These are phyloP conservation scores for Pediacus dermestoides DNA, from an alignment of 2,888 invertebrate genomes.

Conservation along the genomic window DNA sequence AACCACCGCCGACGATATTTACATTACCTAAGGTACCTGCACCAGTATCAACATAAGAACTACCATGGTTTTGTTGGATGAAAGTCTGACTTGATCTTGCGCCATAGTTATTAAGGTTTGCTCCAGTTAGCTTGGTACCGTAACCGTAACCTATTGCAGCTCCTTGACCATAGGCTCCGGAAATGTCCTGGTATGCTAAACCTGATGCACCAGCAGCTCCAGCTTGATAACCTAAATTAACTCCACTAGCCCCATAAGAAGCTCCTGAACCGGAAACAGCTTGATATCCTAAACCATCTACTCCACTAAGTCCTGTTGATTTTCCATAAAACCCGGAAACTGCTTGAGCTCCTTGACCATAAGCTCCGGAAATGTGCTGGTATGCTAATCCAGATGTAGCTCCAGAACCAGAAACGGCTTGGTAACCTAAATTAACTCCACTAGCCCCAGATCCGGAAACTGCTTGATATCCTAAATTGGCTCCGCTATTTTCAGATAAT, in stretches of 20 bases:
- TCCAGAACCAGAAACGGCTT: neutral
- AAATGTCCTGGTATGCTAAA: neutral
- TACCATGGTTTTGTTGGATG: conserved; percentile 12
- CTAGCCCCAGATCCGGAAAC: too few species aligned
- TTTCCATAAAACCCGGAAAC: neutral
- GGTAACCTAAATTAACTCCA: too few species aligned
- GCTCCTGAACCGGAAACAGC: conserved; percentile 1
- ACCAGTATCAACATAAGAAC: conserved; percentile 9
- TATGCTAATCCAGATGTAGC: neutral
- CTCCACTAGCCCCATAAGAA: conserved; percentile 1
- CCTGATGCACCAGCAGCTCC: neutral
- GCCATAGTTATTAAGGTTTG: conserved; percentile 9
- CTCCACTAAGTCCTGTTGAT: neutral
- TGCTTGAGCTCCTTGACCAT: neutral
- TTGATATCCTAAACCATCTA: neutral
- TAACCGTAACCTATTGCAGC: neutral
- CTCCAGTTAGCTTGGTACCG: too few species aligned
- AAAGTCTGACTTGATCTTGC: conserved; percentile 16
- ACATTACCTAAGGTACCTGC: conserved; percentile 25
- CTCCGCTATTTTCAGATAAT: too few species aligned
- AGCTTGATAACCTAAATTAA: conserved; percentile 4
- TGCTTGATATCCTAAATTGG: too few species aligned
- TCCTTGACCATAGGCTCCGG: neutral
- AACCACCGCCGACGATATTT: conserved; percentile 42
- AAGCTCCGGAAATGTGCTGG: neutral